Evolutionary conservation across 2,888 invertebrate genomes (phyloP).

Genomic region (Priocnemis perturbator): DNA sequence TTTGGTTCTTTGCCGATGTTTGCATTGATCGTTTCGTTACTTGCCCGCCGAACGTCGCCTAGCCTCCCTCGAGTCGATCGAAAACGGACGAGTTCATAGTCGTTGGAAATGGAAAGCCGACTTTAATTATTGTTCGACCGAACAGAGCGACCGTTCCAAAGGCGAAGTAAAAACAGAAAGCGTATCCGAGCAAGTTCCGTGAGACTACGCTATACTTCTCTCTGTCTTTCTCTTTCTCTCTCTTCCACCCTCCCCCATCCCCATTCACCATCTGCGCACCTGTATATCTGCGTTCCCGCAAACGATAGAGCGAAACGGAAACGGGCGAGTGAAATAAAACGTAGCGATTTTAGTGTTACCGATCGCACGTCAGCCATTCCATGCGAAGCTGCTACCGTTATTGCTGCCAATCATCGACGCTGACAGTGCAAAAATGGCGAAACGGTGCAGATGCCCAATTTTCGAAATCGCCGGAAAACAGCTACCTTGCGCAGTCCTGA

Average conservation of each 20-base stretch:
- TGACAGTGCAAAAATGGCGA: too few species aligned
- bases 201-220: conserved; percentile 41
- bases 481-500: not conserved
- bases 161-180: conserved; percentile 59
- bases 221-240: conserved; percentile 12
- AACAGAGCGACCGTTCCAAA: conserved; percentile 47
- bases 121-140: conserved; percentile 52
- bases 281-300: too few species aligned
- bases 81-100: conserved; percentile 26
- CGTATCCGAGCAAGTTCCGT: conserved; percentile 53
- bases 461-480: not conserved
- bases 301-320: too few species aligned
- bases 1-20: too few species aligned
- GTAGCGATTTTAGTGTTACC: too few species aligned
- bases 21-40: too few species aligned
- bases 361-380: too few species aligned
- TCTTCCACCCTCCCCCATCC: not conserved
- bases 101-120: conserved; percentile 54
- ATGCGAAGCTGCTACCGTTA: too few species aligned
- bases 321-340: too few species aligned
- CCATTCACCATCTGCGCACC: too few species aligned
- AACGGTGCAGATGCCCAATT: not conserved
- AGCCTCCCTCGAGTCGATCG: not conserved
- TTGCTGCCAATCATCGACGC: too few species aligned
- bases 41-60: too few species aligned